Evolutionary conservation across 2,888 invertebrate genomes (phyloP), one percentile per base, ranked within the genome.

Genomic region (Sinodicranocentrus sp.): DNA sequence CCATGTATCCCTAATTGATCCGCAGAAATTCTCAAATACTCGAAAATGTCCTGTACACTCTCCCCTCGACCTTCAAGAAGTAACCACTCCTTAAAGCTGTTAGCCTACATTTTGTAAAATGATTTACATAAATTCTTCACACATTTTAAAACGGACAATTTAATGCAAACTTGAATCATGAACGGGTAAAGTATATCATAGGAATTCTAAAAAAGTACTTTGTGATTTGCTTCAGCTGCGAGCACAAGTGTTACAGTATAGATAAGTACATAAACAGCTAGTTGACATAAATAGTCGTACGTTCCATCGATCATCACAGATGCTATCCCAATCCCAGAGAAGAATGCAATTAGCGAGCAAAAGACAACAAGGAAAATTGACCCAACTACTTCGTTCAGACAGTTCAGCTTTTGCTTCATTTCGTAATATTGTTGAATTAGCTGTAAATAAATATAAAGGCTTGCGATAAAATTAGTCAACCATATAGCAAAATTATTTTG

Each of bases 321-420:
- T 15, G n/a, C 10, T 17, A 57, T 57, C 19, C 57, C 57, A 57
- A 57, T 57, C 13, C 57, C 57, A 57, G 25, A 57, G 23, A 57
- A 25, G 25, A 3, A 57, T 1, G 57, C 23, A 23, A 57, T 13
- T 2, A 57, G 57, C 25, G 57, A 25, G 23, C 57, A 57, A 13
- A 57, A 57, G 5, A 57, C 57, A 25, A 25, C 57, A 1, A 57
- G 57, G 13, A 25, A 57, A 57, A 25, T 57, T 1, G 13, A 8
- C 25, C n/a, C 57, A 19, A 25, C 25, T n/a, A 25, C 19, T n/a
- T 25, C 25, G 57, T 57, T 57, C 1, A 57, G 57, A 13, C 5
- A 25, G 23, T 23, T 5, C 57, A 57, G 3, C 23, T 57, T 57
- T 25, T 57, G 57, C 13, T 57, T 57, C 25, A 57, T 57, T 57